phyloP scores from a whole-genome alignment of 2,888 invertebrate genomes.

The Limnephilus lunatus region DNA sequence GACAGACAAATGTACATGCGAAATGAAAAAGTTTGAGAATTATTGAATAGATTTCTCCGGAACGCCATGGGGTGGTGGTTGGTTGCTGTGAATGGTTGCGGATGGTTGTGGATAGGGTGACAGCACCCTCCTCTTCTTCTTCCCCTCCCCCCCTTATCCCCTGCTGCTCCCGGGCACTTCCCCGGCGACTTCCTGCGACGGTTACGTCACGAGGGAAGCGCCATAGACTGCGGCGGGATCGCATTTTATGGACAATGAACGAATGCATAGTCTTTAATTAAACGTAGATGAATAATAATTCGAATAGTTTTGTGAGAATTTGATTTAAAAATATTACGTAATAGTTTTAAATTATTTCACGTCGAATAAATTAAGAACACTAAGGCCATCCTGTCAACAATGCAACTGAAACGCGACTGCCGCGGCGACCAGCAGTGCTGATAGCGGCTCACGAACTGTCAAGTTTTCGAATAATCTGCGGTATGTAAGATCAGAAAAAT shows the following conservation, averaged over 20 bases:
- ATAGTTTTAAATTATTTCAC: no score
- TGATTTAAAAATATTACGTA: background rate
- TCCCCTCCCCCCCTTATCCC: background rate
- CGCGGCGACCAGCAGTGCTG: no score
- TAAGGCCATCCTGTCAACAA: no score
- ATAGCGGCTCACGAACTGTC: no score
- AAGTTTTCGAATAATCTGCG: no score
- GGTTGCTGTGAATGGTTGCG: background rate
- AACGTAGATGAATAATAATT: background rate
- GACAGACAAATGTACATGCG: background rate
- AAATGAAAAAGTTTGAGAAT: background rate
- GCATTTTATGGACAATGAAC: background rate
- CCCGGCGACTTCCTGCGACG: background rate
- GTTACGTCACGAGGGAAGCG: background rate
- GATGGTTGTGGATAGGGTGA: constrained; percentile 2
- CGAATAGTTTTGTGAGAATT: background rate
- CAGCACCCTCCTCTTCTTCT: background rate
- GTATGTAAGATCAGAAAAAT: no score
- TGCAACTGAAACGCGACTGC: no score
- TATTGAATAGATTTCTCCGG: background rate
- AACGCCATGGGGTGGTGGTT: background rate
- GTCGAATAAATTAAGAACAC: no score
- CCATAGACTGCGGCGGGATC: background rate
- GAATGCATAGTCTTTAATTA: background rate
- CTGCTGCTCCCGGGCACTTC: background rate